These are phyloP conservation scores for Idaea aversata DNA, from an alignment of 2,888 invertebrate species.

Conservation along the genomic window DNA sequence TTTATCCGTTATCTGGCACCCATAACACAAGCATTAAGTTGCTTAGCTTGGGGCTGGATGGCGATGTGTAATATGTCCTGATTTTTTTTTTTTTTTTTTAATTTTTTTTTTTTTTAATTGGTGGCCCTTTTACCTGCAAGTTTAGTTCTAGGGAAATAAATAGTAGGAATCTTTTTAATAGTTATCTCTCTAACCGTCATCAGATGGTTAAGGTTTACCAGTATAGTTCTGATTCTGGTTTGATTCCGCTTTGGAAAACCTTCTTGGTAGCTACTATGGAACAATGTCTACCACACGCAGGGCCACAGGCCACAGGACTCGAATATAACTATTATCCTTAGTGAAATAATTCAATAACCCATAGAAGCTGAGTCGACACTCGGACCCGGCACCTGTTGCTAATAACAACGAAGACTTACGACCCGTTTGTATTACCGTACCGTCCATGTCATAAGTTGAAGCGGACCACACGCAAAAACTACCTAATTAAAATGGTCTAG, in stretches of 20 bases:
- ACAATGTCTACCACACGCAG: background rate
- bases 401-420: constrained; percentile 22
- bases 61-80: no score
- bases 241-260: background rate
- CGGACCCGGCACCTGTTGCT: constrained; percentile 33
- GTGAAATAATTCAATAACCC: background rate
- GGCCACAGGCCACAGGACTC: background rate
- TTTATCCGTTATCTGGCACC: no score
- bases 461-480: background rate
- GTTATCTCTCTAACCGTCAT: no score
- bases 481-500: background rate
- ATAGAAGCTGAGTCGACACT: constrained; percentile 3
- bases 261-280: background rate
- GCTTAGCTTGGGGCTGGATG: no score
- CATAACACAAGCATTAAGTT: no score
- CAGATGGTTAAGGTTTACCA: no score
- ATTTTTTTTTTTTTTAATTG: no score
- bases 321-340: background rate
- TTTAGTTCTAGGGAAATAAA: no score
- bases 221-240: no score
- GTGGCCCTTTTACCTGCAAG: no score
- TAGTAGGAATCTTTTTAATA: no score
- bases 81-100: no score
- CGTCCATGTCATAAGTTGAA: constrained; percentile 7
- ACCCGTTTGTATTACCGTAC: background rate